These are phyloP conservation scores for Oxytorus armatus DNA, from an alignment of 2,888 invertebrate species.

Conservation along the genomic window DNA sequence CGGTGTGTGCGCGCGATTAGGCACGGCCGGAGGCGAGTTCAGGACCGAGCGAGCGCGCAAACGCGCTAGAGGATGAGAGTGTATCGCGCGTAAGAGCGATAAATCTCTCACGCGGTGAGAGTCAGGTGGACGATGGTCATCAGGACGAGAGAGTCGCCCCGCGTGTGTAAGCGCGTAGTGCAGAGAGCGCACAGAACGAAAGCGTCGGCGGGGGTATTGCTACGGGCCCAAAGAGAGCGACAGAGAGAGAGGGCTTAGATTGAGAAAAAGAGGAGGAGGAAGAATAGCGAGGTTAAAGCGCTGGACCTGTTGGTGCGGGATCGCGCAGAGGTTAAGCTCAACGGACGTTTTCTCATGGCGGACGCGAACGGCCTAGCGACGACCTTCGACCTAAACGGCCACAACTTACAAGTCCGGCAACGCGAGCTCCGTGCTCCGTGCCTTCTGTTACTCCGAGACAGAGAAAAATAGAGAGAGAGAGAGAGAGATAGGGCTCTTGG, in stretches of 20 bases:
- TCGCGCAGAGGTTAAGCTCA: slow-evolving; percentile 61
- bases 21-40: slow-evolving; percentile 67
- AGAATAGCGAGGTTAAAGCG: slow-evolving; percentile 32
- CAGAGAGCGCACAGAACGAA: slow-evolving; percentile 34
- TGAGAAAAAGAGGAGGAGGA: slow-evolving; percentile 6
- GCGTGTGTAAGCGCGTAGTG: slow-evolving; percentile 73
- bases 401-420: slow-evolving; percentile 78
- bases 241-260: slow-evolving; percentile 6
- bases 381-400: slow-evolving; percentile 82
- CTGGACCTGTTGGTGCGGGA: slow-evolving; percentile 31
- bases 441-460: slow-evolving; percentile 3
- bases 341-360: slow-evolving; percentile 76
- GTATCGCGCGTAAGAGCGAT: slow-evolving; percentile 78
- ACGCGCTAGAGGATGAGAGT: slow-evolving; percentile 56
- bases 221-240: slow-evolving; percentile 18
- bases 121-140: slow-evolving; percentile 84
- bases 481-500: too few relatives aligned
- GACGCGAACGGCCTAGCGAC: slow-evolving; percentile 80
- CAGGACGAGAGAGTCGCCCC: slow-evolving; percentile 78
- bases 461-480: too few relatives aligned
- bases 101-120: slow-evolving; percentile 79
- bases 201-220: slow-evolving; percentile 30
- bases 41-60: slow-evolving; percentile 48
- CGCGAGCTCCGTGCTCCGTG: slow-evolving; percentile 39
- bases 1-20: slow-evolving; percentile 65